These are phyloP conservation scores for Loxodonta africana DNA, from an alignment of 2,113 vertebrate species.

Conservation along the genomic window DNA sequence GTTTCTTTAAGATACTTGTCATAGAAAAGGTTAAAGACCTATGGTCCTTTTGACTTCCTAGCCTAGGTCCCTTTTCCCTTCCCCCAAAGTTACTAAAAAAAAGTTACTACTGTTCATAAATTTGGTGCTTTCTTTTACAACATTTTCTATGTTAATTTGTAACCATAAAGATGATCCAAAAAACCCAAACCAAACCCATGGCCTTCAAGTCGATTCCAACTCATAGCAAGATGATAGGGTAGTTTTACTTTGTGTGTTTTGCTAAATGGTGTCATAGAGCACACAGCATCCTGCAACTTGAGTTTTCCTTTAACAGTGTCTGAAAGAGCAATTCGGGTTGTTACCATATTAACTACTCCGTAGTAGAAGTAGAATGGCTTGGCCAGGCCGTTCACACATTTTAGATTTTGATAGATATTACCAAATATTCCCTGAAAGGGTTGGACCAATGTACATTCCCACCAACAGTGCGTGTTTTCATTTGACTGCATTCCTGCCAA, in stretches of 20 bases:
- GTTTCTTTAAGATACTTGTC: neutral
- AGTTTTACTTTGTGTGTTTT: neutral
- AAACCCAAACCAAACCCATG: too few relatives aligned
- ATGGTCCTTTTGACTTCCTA: neutral
- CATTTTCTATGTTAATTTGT: neutral
- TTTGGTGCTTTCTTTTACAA: neutral
- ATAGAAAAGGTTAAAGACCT: neutral
- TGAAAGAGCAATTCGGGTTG: neutral
- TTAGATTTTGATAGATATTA: too few relatives aligned
- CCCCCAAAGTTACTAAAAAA: neutral
- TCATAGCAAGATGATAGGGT: neutral
- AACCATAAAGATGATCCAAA: neutral
- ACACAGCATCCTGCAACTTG: neutral
- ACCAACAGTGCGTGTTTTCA: too few relatives aligned
- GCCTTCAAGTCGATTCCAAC: too few relatives aligned
- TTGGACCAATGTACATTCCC: too few relatives aligned
- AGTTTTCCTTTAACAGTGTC: neutral
- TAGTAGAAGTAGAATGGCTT: neutral
- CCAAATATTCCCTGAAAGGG: too few relatives aligned
- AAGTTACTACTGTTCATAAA: neutral
- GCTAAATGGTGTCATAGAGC: neutral
- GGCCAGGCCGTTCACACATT: neutral
- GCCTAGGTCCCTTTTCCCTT: neutral
- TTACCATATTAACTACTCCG: neutral
- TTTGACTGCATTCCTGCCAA: too few relatives aligned